Percentiles rank a stretch among this genome's conserved stretches.
phyloP scores from a whole-genome alignment of 1,140 invertebrate genomes.

The Drosophila arizonae region DNA sequence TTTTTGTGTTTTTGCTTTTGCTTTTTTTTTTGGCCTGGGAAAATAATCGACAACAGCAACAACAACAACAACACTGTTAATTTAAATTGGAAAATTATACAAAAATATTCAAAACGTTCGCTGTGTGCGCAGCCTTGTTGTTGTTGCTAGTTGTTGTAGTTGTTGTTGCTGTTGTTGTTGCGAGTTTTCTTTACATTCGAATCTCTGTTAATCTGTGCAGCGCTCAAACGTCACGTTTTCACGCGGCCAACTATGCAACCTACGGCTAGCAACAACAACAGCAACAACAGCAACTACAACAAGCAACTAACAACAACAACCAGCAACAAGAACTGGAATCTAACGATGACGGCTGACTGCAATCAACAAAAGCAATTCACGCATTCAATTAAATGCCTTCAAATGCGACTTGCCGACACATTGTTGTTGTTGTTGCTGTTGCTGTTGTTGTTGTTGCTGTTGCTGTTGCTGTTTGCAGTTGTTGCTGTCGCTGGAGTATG shows the following conservation, averaged over 20 bases:
- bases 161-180: slow-evolving; percentile 21
- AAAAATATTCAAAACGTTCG: slow-evolving; percentile 78
- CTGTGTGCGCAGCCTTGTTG: slow-evolving; percentile 19
- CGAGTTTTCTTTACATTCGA: slow-evolving; percentile 60
- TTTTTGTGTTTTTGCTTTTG: too few species aligned
- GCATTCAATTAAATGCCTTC: slow-evolving; percentile 82
- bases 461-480: slow-evolving; percentile 23
- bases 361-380: slow-evolving; percentile 80
- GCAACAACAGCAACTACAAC: slow-evolving; percentile 24
- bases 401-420: slow-evolving; percentile 74
- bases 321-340: slow-evolving; percentile 41
- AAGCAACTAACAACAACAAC: slow-evolving; percentile 22
- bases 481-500: slow-evolving; percentile 59
- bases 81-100: slow-evolving; percentile 82
- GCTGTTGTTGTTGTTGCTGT: slow-evolving; percentile 22
- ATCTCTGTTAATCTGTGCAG: slow-evolving; percentile 72
- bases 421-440: slow-evolving; percentile 42
- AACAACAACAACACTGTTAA: slow-evolving; percentile 67
- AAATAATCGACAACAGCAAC: slow-evolving; percentile 57
- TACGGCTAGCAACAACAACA: slow-evolving; percentile 42
- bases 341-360: slow-evolving; percentile 54
- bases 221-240: slow-evolving; percentile 79
- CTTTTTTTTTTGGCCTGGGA: slow-evolving; percentile 62
- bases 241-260: slow-evolving; percentile 70
- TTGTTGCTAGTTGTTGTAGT: too few species aligned